phyloP scores from a whole-genome alignment of 2,888 invertebrate species.

The Salticus scenicus region DNA sequence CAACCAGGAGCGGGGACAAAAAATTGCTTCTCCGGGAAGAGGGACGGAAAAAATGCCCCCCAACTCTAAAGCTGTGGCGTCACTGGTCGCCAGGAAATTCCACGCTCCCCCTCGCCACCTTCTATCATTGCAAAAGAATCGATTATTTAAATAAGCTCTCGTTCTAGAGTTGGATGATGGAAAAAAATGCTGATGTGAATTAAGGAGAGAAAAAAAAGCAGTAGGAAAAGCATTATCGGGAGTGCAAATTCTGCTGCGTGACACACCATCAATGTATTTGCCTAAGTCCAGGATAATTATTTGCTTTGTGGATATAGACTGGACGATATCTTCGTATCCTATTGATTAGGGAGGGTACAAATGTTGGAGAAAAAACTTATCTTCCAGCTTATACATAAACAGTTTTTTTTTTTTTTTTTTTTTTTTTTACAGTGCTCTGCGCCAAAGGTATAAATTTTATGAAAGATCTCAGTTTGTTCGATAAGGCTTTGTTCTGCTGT shows the following conservation, averaged over 20 bases:
- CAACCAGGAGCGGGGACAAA: conserved; percentile 64
- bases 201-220: conserved; percentile 23
- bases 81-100: conserved; percentile 41
- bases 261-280: conserved; percentile 27
- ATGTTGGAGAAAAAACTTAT: not conserved
- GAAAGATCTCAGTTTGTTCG: conserved; percentile 20
- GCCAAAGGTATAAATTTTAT: conserved; percentile 29
- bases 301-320: conserved; percentile 43
- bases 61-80: conserved; percentile 39
- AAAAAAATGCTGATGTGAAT: conserved; percentile 36
- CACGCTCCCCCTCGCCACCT: conserved; percentile 28
- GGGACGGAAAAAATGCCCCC: conserved; percentile 46
- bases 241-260: conserved; percentile 32
- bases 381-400: too few species aligned
- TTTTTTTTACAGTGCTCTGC: conserved; percentile 14
- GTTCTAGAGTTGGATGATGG: conserved; percentile 20
- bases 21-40: conserved; percentile 45
- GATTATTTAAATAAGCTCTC: conserved; percentile 69
- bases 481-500: too few species aligned
- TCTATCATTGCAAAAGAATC: conserved; percentile 58
- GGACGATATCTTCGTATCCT: conserved; percentile 25
- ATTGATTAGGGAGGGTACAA: conserved; percentile 31
- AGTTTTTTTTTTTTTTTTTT: too few species aligned
- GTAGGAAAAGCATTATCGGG: conserved; percentile 38
- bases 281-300: conserved; percentile 47